phyloP scores from a whole-genome alignment of 2,113 vertebrate genomes.

The Nanorana parkeri region DNA sequence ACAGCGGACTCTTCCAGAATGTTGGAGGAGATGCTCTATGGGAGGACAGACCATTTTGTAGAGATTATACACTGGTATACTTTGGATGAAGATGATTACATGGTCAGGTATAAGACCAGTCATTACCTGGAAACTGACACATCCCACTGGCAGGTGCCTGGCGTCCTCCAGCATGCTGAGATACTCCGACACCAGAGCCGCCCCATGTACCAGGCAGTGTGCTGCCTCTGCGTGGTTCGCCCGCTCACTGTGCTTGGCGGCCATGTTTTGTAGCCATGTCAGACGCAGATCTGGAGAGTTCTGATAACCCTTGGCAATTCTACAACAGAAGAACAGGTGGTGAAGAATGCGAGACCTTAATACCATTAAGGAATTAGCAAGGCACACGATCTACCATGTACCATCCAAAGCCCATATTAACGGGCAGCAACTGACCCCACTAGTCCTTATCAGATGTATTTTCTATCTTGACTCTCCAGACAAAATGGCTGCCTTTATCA shows the following conservation, averaged over 20 bases:
- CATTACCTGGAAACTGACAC: conserved; percentile 88
- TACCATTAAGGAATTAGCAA: neutral
- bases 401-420: no score
- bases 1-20: conserved; percentile 90
- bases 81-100: no score
- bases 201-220: conserved; percentile 89
- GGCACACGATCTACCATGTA: no score
- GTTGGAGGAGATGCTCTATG: conserved; percentile 87
- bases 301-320: conserved; percentile 94
- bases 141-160: conserved; percentile 88
- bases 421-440: no score
- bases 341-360: neutral
- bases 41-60: neutral
- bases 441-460: no score
- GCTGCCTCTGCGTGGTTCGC: conserved; percentile 89
- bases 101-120: neutral
- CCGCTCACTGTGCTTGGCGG: conserved; percentile 84
- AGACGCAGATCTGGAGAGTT: conserved; percentile 89
- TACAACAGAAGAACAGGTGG: conserved; percentile 55
- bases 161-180: conserved; percentile 92
- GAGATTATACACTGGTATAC: no score
- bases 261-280: conserved; percentile 95
- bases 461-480: no score
- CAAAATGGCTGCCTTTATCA: no score
- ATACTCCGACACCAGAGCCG: conserved; percentile 89